These are phyloP conservation scores for Cynopterus brachyotis DNA, from an alignment of 2,113 vertebrate species.

Conservation along the genomic window DNA sequence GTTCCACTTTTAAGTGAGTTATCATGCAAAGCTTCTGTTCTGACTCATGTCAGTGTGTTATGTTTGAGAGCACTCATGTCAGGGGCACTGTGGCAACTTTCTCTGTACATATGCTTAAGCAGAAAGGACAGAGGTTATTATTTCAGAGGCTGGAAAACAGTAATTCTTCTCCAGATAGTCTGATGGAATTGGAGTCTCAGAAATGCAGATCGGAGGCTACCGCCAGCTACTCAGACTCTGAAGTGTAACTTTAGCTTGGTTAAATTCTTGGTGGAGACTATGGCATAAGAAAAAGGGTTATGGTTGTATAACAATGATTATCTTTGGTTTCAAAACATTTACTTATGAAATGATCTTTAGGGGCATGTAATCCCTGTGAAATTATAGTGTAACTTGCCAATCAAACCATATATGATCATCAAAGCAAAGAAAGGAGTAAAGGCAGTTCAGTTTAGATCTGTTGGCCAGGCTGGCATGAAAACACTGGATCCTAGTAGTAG, in stretches of 20 bases:
- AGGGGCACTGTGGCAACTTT: neutral
- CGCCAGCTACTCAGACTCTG: neutral
- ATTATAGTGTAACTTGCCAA: constrained; percentile 75
- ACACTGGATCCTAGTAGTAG: constrained; percentile 25
- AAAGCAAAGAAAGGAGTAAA: constrained; percentile 53
- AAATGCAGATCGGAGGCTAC: neutral
- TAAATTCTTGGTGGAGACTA: constrained; percentile 61
- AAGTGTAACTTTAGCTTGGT: constrained; percentile 61
- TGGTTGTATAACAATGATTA: constrained; percentile 72
- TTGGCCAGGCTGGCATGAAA: constrained; percentile 22
- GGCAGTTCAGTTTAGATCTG: constrained; percentile 32
- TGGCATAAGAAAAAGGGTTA: constrained; percentile 70
- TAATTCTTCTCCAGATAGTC: neutral
- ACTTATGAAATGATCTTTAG: constrained; percentile 71
- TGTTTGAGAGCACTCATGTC: neutral
- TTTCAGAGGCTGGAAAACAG: neutral
- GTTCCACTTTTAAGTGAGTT: neutral
- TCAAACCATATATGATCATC: constrained; percentile 57
- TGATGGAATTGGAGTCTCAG: neutral
- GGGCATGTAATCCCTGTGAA: constrained; percentile 73
- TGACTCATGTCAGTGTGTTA: neutral
- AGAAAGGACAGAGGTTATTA: neutral
- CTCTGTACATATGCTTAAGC: neutral
- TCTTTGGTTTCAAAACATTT: constrained; percentile 77
- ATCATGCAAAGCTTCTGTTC: neutral